Evolutionary conservation across 1,140 invertebrate species (phyloP), one percentile per base, ranked within the genome.

Genomic region (Micrasema longulum): DNA sequence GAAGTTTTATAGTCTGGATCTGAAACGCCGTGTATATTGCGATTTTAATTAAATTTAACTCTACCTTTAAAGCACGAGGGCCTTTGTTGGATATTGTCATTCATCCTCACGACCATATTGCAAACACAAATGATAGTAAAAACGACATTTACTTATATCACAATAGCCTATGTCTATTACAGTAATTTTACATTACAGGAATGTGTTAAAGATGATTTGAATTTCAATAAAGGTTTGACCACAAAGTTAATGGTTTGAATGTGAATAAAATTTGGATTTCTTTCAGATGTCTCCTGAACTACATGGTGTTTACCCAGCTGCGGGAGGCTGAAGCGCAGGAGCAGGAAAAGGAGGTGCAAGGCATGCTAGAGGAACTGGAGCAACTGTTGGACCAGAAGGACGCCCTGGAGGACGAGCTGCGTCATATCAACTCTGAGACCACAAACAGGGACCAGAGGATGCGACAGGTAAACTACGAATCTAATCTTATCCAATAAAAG

Each of bases 201-300:
- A 7, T 14, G 3, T 48, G n/a, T 5, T 16, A 48, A 16, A 48
- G 16, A 48, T 4, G 3, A 47, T 14, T 48, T 2, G n/a, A 7
- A n/a, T n/a, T n/a, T n/a, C n/a, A n/a, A n/a, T n/a, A n/a, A n/a
- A n/a, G n/a, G n/a, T n/a, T n/a, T n/a, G n/a, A n/a, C n/a, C n/a
- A n/a, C n/a, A n/a, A n/a, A n/a, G n/a, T n/a, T n/a, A n/a, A n/a
- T n/a, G n/a, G 18, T n/a, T 2, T n/a, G n/a, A 11, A 1, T 0
- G 18, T 50, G 16, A 18, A 20, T 11, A 52, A 10, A 20, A 10
- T 52, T 52, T 6, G 12, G 1, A 10, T 6, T 11, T 16, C 14
- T 55, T 35, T 7, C 36, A 60, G 55, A 18, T 36, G 31, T n/a
- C 65, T 67, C 5, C 31, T 67, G 12, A 67, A 67, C 50, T 67